Conservation (phyloP, 37 sponge, comb jelly and placozoan species). For the Bolinopsis microptera region DNA sequence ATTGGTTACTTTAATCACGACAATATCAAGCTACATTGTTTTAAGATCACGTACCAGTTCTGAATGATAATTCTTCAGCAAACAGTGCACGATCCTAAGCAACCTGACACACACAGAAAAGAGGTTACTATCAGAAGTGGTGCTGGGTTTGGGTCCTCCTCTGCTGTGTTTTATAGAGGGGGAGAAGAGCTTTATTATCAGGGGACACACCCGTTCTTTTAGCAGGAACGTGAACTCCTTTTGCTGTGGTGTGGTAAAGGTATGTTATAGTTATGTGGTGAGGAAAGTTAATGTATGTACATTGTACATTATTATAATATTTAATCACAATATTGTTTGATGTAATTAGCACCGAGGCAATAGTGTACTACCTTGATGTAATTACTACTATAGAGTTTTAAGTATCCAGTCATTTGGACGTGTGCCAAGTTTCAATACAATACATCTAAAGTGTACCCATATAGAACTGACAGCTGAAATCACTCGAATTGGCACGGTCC, state of each 20-base stretch:
- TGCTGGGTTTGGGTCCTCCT: constrained; percentile 56
- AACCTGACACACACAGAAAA: constrained; percentile 83
- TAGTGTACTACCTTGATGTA: neutral
- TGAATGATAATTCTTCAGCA: constrained; percentile 77
- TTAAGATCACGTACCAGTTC: constrained; percentile 71
- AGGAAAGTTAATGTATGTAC: neutral
- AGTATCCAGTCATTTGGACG: too few species aligned
- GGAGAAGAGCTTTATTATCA: constrained; percentile 94
- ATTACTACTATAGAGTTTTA: too few species aligned
- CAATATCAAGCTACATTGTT: neutral
- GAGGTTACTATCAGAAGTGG: constrained; percentile 72
- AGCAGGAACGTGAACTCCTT: constrained; percentile 80
- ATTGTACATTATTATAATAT: neutral
- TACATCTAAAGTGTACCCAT: too few species aligned
- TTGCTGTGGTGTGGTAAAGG: constrained; percentile 24
- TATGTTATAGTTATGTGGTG: neutral
- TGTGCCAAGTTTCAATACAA: too few species aligned
- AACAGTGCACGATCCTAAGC: constrained; percentile 78
- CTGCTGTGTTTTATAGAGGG: constrained; percentile 77
- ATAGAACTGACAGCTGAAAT: too few species aligned
- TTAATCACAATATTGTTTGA: too few species aligned
- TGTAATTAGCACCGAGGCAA: neutral
- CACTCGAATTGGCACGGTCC: too few species aligned
- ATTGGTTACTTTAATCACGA: too few species aligned
- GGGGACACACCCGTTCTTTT: constrained; percentile 91